Evolutionary conservation across 2,113 vertebrate genomes (phyloP), one percentile per base, ranked within the genome.

Genomic region (Ursus arctos): DNA sequence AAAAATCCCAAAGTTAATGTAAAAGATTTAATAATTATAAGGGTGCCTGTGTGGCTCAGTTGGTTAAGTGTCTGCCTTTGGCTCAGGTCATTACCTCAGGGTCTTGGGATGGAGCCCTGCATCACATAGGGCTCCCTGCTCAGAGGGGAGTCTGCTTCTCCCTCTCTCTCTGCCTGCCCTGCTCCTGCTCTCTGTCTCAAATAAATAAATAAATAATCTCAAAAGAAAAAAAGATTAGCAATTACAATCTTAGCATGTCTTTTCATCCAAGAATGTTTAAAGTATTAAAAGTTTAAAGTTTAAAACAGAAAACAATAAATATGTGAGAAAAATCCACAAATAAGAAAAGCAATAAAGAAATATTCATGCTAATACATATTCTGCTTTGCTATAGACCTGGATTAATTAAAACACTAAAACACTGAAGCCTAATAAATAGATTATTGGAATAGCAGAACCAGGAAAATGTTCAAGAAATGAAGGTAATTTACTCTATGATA

Each of bases 391-490:
- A 65, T 51, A 65, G 28, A 22, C 28, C 6, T 57, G 3, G 36
- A 31, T 69, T 77, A 87, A 59, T 47, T 91, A 72, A 69, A 81
- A 55, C 28, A 59, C 15, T 83, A 40, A 84, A 83, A 84, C 57
- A 55, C 15, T 97, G 26, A 89, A 88, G 69, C 11, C 43, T 74
- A 67, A 80, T 47, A 94, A 49, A 57, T 72, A 93, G 43, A 53
- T 76, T 51, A 6, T 53, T 94, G 63, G 13, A 61, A 53, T 59
- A 88, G 7, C 22, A 83, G 33, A 95, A 55, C 10, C 43, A 97
- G 43, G 61, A 96, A 88, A 95, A 72, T 53, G 14, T 4, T 18
- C 33, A 89, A 91, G 47, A 55, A 89, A 90, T 57, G 47, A 85
- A 65, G 40, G 47, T 90, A 74, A 94, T 80, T 55, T 88, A 61